Evolutionary conservation across 2,888 invertebrate species (phyloP).

Genomic region (Cantharis rufa): DNA sequence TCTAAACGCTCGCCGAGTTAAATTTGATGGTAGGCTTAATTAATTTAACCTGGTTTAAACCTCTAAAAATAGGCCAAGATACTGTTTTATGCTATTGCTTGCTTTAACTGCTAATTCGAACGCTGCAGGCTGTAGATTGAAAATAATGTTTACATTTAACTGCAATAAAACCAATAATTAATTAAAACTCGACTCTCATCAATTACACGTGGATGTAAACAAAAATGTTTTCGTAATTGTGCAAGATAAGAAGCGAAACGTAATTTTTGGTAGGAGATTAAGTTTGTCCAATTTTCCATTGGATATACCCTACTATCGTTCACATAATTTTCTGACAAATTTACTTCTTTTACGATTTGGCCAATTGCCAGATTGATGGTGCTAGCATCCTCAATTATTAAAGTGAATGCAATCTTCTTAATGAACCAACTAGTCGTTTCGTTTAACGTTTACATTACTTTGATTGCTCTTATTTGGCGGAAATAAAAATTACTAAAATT

Average conservation of each 20-base stretch:
- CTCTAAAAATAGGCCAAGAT: slow-evolving; percentile 17
- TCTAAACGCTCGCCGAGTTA: background rate
- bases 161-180: slow-evolving; percentile 17
- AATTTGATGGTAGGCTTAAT: slow-evolving; percentile 23
- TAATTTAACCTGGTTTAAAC: slow-evolving; percentile 21
- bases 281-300: background rate
- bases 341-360: slow-evolving; percentile 17
- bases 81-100: slow-evolving; percentile 16
- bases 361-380: slow-evolving; percentile 12
- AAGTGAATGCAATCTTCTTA: slow-evolving; percentile 12
- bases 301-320: background rate
- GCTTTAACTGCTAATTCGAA: slow-evolving; percentile 20
- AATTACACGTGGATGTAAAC: background rate
- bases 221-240: slow-evolving; percentile 6
- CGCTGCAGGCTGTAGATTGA: background rate
- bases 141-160: slow-evolving; percentile 13
- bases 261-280: background rate
- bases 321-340: slow-evolving; percentile 17
- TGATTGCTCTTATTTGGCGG: background rate
- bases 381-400: slow-evolving; percentile 12
- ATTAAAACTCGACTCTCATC: slow-evolving; percentile 7
- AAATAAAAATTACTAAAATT: background rate
- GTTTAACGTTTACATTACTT: background rate
- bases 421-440: slow-evolving; percentile 6
- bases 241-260: background rate